Evolutionary conservation across 2,113 vertebrate genomes (phyloP), one percentile per base, ranked within the genome.

Genomic region (Telmatochromis brichardi): DNA sequence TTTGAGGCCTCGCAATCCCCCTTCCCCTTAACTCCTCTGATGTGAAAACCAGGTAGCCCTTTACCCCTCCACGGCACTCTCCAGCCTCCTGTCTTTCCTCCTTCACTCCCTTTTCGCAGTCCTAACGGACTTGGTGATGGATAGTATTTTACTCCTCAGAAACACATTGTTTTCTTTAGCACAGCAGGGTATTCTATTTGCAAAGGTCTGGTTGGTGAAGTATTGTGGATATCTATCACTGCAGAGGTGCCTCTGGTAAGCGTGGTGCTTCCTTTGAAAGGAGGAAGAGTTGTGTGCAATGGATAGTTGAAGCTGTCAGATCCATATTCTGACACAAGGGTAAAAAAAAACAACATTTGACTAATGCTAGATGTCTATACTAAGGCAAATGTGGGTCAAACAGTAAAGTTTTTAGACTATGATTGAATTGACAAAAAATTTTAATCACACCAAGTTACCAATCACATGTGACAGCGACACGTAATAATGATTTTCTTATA

Each of bases 151-250:
- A 96, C 97, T 97, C 97, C 97, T 97, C 98, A 97, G 98, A 98
- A 99, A 97, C 97, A 98, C 98, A 98, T 97, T 99, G 98, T 99
- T 99, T 98, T 98, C 98, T 98, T 99, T 98, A 99, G 98, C 98
- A 98, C 98, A 99, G 98, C 98, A 98, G 98, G 98, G 97, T 98
- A 98, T 98, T 98, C 98, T 98, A 98, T 99, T 99, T 98, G 97
- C 97, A 96, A 96, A 97, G 97, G 88, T 90, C 93, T 97, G 97
- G 96, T 96, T 97, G 95, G 96, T 97, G 98, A 98, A 97, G 98
- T 97, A 98, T 97, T 97, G 98, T 96, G 97, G 96, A 98, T 97
- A 98, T 99, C 97, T 98, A 95, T 97, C 94, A 92, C 94, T 97
- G 97, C 96, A 94, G 95, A 71, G 83, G 96, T 95, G 97, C 97